Evolutionary conservation across 2,797 vertebrate genomes (phyloP), one percentile per base, ranked within the genome.

Genomic region (Phrynocephalus vlangalii): DNA sequence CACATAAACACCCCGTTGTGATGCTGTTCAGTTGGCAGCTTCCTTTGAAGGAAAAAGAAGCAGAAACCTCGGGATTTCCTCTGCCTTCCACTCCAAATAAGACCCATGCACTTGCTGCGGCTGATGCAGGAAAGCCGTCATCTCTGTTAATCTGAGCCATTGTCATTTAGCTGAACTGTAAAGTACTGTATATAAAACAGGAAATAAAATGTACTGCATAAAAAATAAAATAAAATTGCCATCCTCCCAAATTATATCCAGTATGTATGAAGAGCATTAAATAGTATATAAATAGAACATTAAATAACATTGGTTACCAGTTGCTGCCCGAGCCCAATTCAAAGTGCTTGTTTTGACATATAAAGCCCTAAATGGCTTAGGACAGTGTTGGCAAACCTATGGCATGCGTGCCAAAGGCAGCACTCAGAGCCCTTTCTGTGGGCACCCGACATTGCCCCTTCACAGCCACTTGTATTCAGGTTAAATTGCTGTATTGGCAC

Each of bases 91-190:
- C 1, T 85, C 60, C n/a, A 48, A 78, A 85, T 83, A 81, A 92
- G 90, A 86, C 48, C 79, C 22, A 86, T 44, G 33, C 91, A 85
- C 87, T 87, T 72, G 44, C 83, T 70, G 63, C 26, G n/a, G 82
- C 82, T 82, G 82, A 30, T 33, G 38, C 50, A 26, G 83, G 26
- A 88, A 67, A 73, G 82, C 86, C n/a, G 16, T 10, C 13, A 16
- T 78, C 83, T 86, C 87, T 84, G 85, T 72, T 91, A 88, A 92
- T 92, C 86, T 83, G 82, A 38, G 82, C 70, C 87, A 48, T 80
- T 86, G 0, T 0, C 60, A 89, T 26, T 86, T 84, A 90, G 84
- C 88, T 91, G 84, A 3, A 70, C 90, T 67, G 83, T 82, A 16
- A 38, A 44, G 44, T 24, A 30, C 30, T 8, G 52, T 11, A 56